Evolutionary conservation across 2,113 vertebrate genomes (phyloP), one percentile per base, ranked within the genome.

Genomic region (Stegostoma tigrinum): DNA sequence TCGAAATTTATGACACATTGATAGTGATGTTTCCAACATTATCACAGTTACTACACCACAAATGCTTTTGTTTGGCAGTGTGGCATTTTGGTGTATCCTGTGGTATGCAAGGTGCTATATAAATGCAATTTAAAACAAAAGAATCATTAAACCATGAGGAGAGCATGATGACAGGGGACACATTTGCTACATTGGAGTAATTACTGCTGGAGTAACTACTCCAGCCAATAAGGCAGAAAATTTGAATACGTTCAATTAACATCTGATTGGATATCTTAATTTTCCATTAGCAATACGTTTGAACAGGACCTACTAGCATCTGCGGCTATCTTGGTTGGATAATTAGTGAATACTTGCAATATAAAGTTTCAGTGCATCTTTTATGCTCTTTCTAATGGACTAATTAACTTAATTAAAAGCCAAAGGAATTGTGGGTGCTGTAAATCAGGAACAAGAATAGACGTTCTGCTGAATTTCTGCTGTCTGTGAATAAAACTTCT

Each of bases 241-340:
- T 90, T 55, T 61, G 34, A 90, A 90, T 64, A 34, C 15, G 14
- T 90, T 90, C 87, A 90, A 90, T 38, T 64, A 90, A 89, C 30
- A 90, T 64, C 87, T 90, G 87, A 64, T 90, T 90, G 87, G 55
- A 34, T 64, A 90, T 61, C 64, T 90, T 61, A 90, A 90, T 90
- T 90, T n/a, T 19, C 34, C 55, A 64, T 55, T 55, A 90, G 55
- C 55, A 64, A 52, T 90, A 19, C 30, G 14, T 90, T 90, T 64
- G 17, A 34, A 5, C 64, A 52, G 8, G 4, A 64, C 55, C 34
- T 90, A 64, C 64, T 90, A 17, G 87, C 30, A 90, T 90, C 64
- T 90, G 30, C 87, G 64, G 55, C 30, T 64, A 17, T 38, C 87
- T 55, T 64, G 34, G 34, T 90, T 90, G 67, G 93, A 38, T 94